phyloP scores from a whole-genome alignment of 2,113 vertebrate species.

The Brachyhypopomus gauderio region DNA sequence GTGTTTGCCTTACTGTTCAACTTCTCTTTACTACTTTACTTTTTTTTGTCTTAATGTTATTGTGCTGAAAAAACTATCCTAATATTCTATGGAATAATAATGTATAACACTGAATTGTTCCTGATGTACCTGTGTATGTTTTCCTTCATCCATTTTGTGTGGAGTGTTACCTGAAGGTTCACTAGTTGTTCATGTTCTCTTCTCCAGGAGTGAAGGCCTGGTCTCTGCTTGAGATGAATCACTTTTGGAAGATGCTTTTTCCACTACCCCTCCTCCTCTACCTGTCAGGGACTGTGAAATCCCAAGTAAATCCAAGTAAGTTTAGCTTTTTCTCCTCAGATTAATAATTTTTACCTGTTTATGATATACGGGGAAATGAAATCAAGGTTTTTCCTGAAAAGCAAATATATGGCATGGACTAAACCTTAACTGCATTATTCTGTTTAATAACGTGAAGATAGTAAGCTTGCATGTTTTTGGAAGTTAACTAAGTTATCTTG shows the following conservation, averaged over 20 bases:
- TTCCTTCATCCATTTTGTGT: neutral
- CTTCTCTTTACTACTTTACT: conserved; percentile 6
- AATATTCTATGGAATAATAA: neutral
- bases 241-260: conserved; percentile 66
- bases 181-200: neutral
- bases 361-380: too few species aligned
- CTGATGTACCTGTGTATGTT: neutral
- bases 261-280: conserved; percentile 75
- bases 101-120: neutral
- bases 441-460: too few species aligned
- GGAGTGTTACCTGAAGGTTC: neutral
- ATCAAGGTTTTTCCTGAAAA: too few species aligned
- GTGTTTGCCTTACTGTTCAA: conserved; percentile 45
- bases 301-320: conserved; percentile 93
- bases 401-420: too few species aligned
- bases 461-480: too few species aligned
- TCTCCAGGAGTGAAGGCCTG: conserved; percentile 62
- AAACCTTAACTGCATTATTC: too few species aligned
- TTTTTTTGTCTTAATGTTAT: conserved; percentile 51
- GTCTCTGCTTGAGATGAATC: conserved; percentile 70
- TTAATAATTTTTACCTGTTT: too few species aligned
- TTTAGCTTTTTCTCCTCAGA: conserved; percentile 13
- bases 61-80: neutral
- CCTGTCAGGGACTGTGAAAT: conserved; percentile 62
- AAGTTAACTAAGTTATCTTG: too few species aligned